These are phyloP conservation scores for Drosophila malerkotliana DNA, from an alignment of 1,140 invertebrate genomes.

Conservation along the genomic window DNA sequence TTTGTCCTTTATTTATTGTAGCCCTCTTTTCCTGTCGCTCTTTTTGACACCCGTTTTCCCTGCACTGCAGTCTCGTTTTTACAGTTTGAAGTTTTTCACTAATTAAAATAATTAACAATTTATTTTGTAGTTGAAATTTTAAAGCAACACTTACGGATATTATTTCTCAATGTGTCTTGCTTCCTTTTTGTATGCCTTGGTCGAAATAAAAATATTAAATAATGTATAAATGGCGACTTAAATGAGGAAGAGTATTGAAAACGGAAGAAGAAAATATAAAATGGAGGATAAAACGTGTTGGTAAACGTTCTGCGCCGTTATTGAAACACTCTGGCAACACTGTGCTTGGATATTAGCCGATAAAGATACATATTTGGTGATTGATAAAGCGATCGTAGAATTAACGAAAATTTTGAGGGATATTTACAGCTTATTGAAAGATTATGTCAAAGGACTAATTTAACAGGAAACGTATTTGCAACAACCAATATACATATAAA, in stretches of 20 bases:
- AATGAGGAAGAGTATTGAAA: too few relatives aligned
- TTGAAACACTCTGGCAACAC: neutral
- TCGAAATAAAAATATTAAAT: too few relatives aligned
- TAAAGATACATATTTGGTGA: neutral
- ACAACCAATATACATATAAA: too few relatives aligned
- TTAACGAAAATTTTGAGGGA: neutral
- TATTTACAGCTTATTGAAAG: too few relatives aligned
- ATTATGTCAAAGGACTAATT: too few relatives aligned
- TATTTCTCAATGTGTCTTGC: too few relatives aligned
- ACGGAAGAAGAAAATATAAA: too few relatives aligned
- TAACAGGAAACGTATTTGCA: too few relatives aligned
- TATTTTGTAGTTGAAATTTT: neutral
- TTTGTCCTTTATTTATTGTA: slow-evolving; percentile 8
- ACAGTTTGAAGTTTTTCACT: neutral
- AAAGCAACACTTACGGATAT: neutral
- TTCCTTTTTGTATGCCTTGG: too few relatives aligned
- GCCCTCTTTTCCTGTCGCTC: neutral
- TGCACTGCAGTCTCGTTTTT: neutral
- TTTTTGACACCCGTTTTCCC: neutral
- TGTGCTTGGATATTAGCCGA: neutral
- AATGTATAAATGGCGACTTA: too few relatives aligned
- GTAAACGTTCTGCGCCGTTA: too few relatives aligned
- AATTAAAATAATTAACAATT: neutral
- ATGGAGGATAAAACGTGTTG: too few relatives aligned
- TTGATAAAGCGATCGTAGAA: neutral